Conservation (phyloP, 1,140 invertebrate genomes). For the Lordiphosa clarofinis region DNA sequence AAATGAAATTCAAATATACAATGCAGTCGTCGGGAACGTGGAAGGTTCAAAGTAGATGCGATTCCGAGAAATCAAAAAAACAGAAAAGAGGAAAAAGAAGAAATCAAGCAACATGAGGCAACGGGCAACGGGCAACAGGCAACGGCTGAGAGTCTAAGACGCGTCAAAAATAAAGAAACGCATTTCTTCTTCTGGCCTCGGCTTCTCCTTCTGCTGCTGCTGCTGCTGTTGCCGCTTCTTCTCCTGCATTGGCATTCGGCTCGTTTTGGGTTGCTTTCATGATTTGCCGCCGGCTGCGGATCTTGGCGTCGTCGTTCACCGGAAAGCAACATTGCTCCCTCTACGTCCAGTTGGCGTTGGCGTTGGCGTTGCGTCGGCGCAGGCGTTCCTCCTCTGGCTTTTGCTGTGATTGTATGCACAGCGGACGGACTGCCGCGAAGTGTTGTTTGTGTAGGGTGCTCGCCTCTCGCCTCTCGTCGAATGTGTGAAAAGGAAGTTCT, state of each 20-base stretch:
- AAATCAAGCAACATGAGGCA: slow-evolving; percentile 12
- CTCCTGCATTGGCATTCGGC: slow-evolving; percentile 42
- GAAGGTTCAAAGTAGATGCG: slow-evolving; percentile 72
- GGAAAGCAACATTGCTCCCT: slow-evolving; percentile 45
- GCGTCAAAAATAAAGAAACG: slow-evolving; percentile 74
- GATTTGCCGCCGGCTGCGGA: slow-evolving; percentile 66
- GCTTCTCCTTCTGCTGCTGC: slow-evolving; percentile 15
- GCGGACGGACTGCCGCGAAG: not conserved
- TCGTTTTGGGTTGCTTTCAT: slow-evolving; percentile 61
- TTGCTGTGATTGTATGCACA: not conserved
- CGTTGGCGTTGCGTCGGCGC: slow-evolving; percentile 3
- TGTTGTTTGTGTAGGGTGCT: slow-evolving; percentile 64
- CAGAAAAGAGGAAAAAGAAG: slow-evolving; percentile 21
- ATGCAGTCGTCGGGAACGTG: slow-evolving; percentile 56
- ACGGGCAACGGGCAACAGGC: slow-evolving; percentile 6
- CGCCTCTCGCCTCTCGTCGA: slow-evolving; percentile 38
- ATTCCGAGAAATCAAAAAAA: slow-evolving; percentile 73
- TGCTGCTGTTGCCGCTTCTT: slow-evolving; percentile 16
- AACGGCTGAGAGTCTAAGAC: slow-evolving; percentile 62
- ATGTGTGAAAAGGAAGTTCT: slow-evolving; percentile 78
- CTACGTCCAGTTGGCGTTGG: not conserved
- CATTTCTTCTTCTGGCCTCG: slow-evolving; percentile 54
- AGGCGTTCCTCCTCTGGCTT: not conserved
- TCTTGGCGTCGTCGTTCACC: slow-evolving; percentile 48
- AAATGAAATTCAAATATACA: slow-evolving; percentile 77